Evolutionary conservation across 2,888 invertebrate genomes (phyloP).

Genomic region (Epirrita christyi): DNA sequence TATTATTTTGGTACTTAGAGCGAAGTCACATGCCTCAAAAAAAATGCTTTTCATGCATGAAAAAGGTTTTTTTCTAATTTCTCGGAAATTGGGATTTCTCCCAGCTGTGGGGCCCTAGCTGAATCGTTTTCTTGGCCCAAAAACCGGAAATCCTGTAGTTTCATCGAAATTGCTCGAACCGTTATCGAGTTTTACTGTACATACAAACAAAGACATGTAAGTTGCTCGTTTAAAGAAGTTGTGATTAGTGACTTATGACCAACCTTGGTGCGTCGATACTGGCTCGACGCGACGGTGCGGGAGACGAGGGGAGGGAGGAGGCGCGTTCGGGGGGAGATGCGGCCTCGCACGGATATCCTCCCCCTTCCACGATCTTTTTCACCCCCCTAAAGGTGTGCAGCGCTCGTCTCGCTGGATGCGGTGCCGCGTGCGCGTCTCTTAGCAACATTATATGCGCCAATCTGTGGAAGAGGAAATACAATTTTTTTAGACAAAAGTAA

Average conservation of each 20-base stretch:
- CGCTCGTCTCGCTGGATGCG: slow-evolving; percentile 86
- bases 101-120: too few species aligned
- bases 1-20: too few species aligned
- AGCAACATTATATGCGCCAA: slow-evolving; percentile 94
- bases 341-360: slow-evolving; percentile 90
- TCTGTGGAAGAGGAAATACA: slow-evolving; percentile 4
- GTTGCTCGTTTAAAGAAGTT: too few species aligned
- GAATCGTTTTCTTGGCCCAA: too few species aligned
- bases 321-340: slow-evolving; percentile 87
- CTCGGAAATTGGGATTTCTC: too few species aligned
- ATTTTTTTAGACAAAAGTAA: too few species aligned
- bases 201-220: neutral
- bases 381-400: slow-evolving; percentile 92
- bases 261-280: slow-evolving; percentile 46
- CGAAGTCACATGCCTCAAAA: too few species aligned
- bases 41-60: too few species aligned
- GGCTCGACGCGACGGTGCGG: slow-evolving; percentile 60
- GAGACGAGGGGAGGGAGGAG: slow-evolving; percentile 71
- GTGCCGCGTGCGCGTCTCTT: slow-evolving; percentile 92
- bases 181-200: neutral
- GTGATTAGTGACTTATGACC: neutral
- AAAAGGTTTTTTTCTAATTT: too few species aligned
- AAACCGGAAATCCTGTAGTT: too few species aligned
- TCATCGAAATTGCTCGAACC: neutral
- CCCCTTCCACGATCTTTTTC: slow-evolving; percentile 90